These are phyloP conservation scores for Hypomesus transpacificus DNA, from an alignment of 2,113 vertebrate genomes.

Conservation along the genomic window DNA sequence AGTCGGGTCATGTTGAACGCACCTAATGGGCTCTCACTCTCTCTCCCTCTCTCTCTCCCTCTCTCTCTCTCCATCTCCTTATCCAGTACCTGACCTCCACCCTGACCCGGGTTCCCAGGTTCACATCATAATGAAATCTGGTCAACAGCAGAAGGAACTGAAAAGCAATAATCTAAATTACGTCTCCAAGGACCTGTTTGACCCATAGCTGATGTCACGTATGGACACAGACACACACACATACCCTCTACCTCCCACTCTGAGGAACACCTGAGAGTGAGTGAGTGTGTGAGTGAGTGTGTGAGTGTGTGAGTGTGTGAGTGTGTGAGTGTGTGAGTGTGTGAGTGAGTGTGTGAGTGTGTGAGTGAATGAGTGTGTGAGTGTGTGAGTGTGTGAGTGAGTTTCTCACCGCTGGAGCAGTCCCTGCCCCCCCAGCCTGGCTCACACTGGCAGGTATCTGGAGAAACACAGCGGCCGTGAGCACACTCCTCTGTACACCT, in stretches of 20 bases:
- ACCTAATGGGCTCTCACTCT: too few species aligned
- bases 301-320: not conserved
- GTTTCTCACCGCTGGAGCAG: constrained; percentile 90
- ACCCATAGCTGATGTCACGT: not conserved
- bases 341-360: not conserved
- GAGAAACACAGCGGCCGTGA: constrained; percentile 87
- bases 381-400: not conserved
- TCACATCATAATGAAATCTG: constrained; percentile 38
- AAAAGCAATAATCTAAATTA: too few species aligned
- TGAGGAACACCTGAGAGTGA: too few species aligned
- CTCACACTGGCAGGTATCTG: constrained; percentile 90
- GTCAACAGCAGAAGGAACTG: constrained; percentile 26
- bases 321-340: not conserved
- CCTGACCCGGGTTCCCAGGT: not conserved
- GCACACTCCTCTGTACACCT: constrained; percentile 88
- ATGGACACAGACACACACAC: constrained; percentile 9
- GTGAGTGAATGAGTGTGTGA: not conserved
- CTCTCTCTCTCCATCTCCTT: not conserved
- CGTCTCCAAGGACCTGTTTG: too few species aligned
- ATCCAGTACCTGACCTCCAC: not conserved
- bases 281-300: not conserved
- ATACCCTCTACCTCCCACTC: too few species aligned
- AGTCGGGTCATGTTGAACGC: too few species aligned
- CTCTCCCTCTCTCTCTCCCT: too few species aligned
- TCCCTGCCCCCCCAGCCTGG: constrained; percentile 91